Evolutionary conservation across 2,888 invertebrate species (phyloP).

Genomic region (Amblyjoppa proteus): DNA sequence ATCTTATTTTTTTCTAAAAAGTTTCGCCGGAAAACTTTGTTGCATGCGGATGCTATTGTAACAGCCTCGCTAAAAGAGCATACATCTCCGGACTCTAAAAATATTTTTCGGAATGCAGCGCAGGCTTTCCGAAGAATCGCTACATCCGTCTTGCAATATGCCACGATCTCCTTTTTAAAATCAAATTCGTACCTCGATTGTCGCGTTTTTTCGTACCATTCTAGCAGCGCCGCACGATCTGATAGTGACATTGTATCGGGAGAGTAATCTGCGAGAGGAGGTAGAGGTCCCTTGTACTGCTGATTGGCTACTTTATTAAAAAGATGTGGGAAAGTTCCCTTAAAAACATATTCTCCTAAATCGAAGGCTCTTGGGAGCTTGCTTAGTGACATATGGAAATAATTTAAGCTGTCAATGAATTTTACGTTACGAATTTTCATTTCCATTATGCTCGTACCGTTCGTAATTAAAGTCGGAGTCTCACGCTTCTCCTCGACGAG

Average conservation of each 20-base stretch:
- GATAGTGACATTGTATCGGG: constrained; percentile 67
- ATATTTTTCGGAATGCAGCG: constrained; percentile 66
- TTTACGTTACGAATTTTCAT: background rate
- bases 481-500: background rate
- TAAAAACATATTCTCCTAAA: constrained; percentile 60
- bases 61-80: constrained; percentile 61
- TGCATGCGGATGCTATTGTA: constrained; percentile 51
- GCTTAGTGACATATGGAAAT: constrained; percentile 73
- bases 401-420: constrained; percentile 74
- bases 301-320: constrained; percentile 72
- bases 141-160: too few relatives aligned
- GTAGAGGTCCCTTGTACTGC: constrained; percentile 72
- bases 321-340: constrained; percentile 73
- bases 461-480: background rate
- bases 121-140: constrained; percentile 73
- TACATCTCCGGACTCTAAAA: constrained; percentile 50
- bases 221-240: constrained; percentile 68
- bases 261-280: constrained; percentile 66
- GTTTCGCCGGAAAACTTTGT: constrained; percentile 26
- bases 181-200: constrained; percentile 66
- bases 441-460: background rate
- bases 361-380: constrained; percentile 74
- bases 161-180: constrained; percentile 56
- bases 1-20: background rate
- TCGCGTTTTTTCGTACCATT: constrained; percentile 27